Base-by-base conservation (phyloP, 2,888 invertebrate species). In the Oscheius onirici region DNA sequence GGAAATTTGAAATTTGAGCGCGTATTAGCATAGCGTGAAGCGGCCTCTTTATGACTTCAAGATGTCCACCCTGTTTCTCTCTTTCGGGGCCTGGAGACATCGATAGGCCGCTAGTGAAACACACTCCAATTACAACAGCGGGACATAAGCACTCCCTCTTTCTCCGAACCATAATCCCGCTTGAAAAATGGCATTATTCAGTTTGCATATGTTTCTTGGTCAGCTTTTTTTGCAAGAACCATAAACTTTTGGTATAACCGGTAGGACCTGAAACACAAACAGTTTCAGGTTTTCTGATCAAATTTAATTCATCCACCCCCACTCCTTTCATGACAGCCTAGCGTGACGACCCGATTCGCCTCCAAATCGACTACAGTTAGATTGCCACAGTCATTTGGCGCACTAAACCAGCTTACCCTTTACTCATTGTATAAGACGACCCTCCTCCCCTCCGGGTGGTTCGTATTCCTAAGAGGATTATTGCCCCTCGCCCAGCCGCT, bases 391-490 rank as follows among this genome's bases (percentile, higher is more conserved):
- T 17, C 49, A 22, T 49, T 49, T 20, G 22, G 20, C 8, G 22
- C 49, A 22, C 17, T 49, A 20, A 49, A 10, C 49, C 49, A 10
- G 49, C 22, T 49, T 17, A 20, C n/a, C 22, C 20, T 49, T 17
- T 46, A 17, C 49, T 22, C 49, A 49, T 22, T 22, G 20, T 49
- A 17, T 49, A n/a, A 20, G 20, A 20, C 22, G 49, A 22, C 49
- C 49, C 17, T 49, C 22, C 49, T 49, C 40, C 34, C 15, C 28
- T 24, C 44, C 22, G 46, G 44, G 63, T 26, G 63, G 63, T 63
- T 34, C 63, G 46, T 63, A 63, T 63, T 63, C 63, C 61, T 61
- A 58, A 58, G 58, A 63, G 63, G 63, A 63, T 63, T 63, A 63
- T 63, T 63, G 63, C 49, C 63, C 63, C 34, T 34, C 34, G 34